Evolutionary conservation across 2,888 invertebrate species (phyloP).

Genomic region (Hirtodrosophila trivittata): DNA sequence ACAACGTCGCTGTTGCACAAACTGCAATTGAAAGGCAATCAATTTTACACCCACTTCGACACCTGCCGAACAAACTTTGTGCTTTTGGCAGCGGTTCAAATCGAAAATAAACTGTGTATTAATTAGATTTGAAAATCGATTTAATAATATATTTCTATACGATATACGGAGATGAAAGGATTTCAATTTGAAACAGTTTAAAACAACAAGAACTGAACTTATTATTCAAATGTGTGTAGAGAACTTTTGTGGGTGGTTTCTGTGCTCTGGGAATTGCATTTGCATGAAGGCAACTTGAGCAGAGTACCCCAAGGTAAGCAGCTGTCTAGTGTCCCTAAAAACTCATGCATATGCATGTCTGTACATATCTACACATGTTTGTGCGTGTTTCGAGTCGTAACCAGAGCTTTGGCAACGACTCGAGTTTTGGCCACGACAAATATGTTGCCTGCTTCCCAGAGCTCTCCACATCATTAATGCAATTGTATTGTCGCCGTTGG

Average conservation of each 20-base stretch:
- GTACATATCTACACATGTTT: background rate
- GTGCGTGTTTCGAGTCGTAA: background rate
- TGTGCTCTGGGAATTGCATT: constrained; percentile 28
- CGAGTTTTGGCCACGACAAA: constrained; percentile 22
- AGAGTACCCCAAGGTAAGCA: constrained; percentile 26
- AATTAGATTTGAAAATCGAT: constrained; percentile 24
- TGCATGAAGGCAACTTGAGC: constrained; percentile 30
- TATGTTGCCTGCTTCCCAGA: constrained; percentile 51
- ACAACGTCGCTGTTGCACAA: constrained; percentile 10
- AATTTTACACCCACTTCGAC: no score
- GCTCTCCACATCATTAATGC: constrained; percentile 67
- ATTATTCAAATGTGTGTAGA: constrained; percentile 40
- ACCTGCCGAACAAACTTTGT: constrained; percentile 13
- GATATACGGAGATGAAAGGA: no score
- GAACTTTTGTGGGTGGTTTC: constrained; percentile 29
- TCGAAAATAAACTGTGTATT: constrained; percentile 13
- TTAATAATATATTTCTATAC: no score
- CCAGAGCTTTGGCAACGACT: constrained; percentile 21
- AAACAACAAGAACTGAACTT: no score
- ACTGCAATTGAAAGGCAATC: constrained; percentile 24
- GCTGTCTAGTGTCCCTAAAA: constrained; percentile 20
- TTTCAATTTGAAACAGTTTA: no score
- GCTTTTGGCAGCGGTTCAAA: constrained; percentile 7
- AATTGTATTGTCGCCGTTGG: constrained; percentile 50
- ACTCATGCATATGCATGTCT: constrained; percentile 45